phyloP scores from a whole-genome alignment of 2,113 vertebrate genomes.

The Anoplopoma fimbria region DNA sequence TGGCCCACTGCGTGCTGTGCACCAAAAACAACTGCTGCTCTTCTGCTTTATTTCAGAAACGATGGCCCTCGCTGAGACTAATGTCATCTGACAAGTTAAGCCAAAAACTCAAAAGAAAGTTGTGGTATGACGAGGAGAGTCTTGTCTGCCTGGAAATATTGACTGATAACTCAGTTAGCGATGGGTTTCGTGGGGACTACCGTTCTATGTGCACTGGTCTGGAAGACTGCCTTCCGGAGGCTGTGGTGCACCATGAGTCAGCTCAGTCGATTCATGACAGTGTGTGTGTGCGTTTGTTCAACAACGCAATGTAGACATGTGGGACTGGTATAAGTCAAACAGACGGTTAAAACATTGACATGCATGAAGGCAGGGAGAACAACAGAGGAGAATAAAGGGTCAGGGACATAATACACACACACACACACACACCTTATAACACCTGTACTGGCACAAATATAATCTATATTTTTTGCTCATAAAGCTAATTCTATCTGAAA shows the following conservation, averaged over 20 bases:
- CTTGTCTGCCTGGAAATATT: constrained; percentile 53
- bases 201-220: constrained; percentile 53
- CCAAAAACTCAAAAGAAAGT: constrained; percentile 39
- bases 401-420: background rate
- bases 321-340: constrained; percentile 4
- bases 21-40: constrained; percentile 9
- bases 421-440: background rate
- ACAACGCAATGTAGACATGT: constrained; percentile 20
- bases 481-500: background rate
- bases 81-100: constrained; percentile 54
- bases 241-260: background rate
- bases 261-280: constrained; percentile 36
- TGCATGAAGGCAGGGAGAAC: constrained; percentile 4
- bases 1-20: background rate
- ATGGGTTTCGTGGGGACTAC: constrained; percentile 15
- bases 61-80: constrained; percentile 13
- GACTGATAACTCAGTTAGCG: constrained; percentile 47
- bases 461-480: background rate
- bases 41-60: background rate
- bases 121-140: constrained; percentile 24
- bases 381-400: background rate
- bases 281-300: constrained; percentile 24
- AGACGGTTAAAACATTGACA: background rate
- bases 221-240: constrained; percentile 54
- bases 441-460: too few relatives aligned